phyloP scores from a whole-genome alignment of 2,113 vertebrate genomes.

The Ciconia boyciana region DNA sequence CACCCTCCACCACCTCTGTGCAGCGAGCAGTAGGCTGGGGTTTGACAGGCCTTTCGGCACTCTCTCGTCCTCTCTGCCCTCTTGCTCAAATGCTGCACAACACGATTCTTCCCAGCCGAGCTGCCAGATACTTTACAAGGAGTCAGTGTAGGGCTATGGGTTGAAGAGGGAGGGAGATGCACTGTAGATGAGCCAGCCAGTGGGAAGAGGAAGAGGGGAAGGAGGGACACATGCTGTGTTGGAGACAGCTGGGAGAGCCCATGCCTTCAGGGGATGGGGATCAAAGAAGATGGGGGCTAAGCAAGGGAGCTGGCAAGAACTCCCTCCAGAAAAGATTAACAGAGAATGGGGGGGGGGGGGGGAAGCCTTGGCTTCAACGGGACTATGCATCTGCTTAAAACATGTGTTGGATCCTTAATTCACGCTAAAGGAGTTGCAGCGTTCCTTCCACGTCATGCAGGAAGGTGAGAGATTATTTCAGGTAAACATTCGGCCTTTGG shows the following conservation, averaged over 20 bases:
- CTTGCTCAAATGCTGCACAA: background rate
- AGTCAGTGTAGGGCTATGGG: background rate
- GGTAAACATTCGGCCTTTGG: background rate
- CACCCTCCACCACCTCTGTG: background rate
- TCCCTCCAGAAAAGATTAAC: background rate
- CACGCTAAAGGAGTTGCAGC: background rate
- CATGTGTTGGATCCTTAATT: background rate
- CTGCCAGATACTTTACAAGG: background rate
- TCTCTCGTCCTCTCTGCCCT: background rate
- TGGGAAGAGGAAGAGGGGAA: background rate
- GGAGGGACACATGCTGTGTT: background rate
- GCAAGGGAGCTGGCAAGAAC: background rate
- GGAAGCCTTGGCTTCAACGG: background rate
- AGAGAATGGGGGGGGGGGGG: background rate
- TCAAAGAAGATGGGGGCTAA: background rate
- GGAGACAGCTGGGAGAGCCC: background rate
- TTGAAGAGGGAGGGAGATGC: background rate
- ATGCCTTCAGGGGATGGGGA: background rate
- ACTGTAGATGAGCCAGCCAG: rapidly evolving
- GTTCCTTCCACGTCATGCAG: background rate
- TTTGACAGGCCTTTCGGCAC: background rate
- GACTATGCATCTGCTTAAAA: background rate
- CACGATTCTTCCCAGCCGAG: rapidly evolving
- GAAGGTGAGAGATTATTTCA: background rate
- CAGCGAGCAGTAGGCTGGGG: background rate